phyloP scores from a whole-genome alignment of 92 coral and sea anemone genomes.

The Pocillopora meandrina region DNA sequence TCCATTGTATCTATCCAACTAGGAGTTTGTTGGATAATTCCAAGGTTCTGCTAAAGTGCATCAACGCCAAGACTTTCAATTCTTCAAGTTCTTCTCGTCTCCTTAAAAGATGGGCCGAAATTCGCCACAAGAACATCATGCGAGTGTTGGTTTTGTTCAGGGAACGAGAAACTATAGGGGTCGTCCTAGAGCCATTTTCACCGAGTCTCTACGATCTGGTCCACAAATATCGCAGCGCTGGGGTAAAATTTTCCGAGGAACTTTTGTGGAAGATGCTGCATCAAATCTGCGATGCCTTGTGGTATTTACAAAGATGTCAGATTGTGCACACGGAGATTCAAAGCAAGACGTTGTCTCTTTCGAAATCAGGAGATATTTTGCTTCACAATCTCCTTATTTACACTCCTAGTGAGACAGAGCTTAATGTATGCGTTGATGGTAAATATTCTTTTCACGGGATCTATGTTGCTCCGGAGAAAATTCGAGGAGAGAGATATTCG shows the following conservation, averaged over 20 bases:
- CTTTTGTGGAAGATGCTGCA: conserved; percentile 67
- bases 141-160: conserved; percentile 56
- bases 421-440: conserved; percentile 58
- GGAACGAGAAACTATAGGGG: conserved; percentile 58
- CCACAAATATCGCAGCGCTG: conserved; percentile 48
- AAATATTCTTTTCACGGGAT: conserved; percentile 60
- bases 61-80: conserved; percentile 38
- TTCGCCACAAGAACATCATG: conserved; percentile 64
- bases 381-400: conserved; percentile 75
- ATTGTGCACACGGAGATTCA: conserved; percentile 60
- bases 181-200: conserved; percentile 62
- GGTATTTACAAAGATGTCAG: conserved; percentile 65
- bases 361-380: conserved; percentile 58
- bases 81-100: conserved; percentile 23
- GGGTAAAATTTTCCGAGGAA: conserved; percentile 48
- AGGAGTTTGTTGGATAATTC: conserved; percentile 65
- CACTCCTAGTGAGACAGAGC: conserved; percentile 53
- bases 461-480: conserved; percentile 78
- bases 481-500: conserved; percentile 58
- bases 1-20: conserved; percentile 61
- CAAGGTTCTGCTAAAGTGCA: conserved; percentile 62
- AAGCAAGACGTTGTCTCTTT: conserved; percentile 65
- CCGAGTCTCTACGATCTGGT: conserved; percentile 59
- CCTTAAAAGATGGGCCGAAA: conserved; percentile 56
- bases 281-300: conserved; percentile 63